phyloP scores from a whole-genome alignment of 2,797 vertebrate genomes.

The Molossus molossus region DNA sequence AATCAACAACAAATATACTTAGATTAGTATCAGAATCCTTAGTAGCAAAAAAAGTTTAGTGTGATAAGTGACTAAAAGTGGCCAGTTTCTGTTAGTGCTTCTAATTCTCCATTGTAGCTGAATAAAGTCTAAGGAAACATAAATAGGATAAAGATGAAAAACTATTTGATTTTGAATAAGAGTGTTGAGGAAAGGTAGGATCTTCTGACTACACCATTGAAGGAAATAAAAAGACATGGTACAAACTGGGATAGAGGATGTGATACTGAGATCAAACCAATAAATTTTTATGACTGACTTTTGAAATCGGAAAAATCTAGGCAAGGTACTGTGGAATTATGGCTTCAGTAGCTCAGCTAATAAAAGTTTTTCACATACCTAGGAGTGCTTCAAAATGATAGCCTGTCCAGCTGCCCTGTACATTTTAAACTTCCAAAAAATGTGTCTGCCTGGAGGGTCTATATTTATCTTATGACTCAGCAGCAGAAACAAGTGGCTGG shows the following conservation, averaged over 20 bases:
- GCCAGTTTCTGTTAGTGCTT: constrained; percentile 17
- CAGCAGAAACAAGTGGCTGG: constrained; percentile 68
- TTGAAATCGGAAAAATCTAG: constrained; percentile 57
- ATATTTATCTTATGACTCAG: constrained; percentile 76
- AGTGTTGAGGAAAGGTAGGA: constrained; percentile 17
- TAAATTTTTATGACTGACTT: constrained; percentile 37
- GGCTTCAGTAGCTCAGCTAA: neutral
- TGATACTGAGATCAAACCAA: constrained; percentile 1
- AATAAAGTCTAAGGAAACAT: constrained; percentile 41
- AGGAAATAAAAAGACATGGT: constrained; percentile 19
- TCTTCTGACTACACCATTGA: neutral
- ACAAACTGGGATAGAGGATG: neutral
- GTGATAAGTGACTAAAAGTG: constrained; percentile 1
- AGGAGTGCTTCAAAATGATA: neutral
- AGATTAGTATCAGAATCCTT: constrained; percentile 33
- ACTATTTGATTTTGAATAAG: neutral
- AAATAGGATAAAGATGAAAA: constrained; percentile 42
- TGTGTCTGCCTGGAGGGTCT: constrained; percentile 55
- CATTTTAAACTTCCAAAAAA: constrained; percentile 76
- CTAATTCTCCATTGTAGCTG: neutral
- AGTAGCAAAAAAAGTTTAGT: constrained; percentile 36
- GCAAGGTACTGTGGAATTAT: constrained; percentile 16
- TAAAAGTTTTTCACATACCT: constrained; percentile 23
- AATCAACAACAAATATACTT: constrained; percentile 30
- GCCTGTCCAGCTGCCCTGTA: constrained; percentile 58